phyloP scores from a whole-genome alignment of 2,888 invertebrate genomes.

The Himalopsyche japonica region DNA sequence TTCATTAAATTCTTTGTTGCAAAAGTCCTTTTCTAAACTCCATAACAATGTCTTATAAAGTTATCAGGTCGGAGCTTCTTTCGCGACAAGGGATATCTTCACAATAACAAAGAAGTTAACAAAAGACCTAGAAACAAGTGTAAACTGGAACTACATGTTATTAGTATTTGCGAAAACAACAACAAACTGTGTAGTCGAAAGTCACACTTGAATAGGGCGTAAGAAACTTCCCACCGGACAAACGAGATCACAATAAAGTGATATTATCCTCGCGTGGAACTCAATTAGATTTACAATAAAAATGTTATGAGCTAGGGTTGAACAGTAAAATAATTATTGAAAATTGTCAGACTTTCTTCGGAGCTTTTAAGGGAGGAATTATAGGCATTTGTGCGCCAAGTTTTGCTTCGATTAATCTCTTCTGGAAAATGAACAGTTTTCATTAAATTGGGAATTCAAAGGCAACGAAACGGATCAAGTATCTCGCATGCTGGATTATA shows the following conservation, averaged over 20 bases:
- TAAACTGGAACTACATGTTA: not conserved
- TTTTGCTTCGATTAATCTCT: too few relatives aligned
- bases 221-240: not conserved
- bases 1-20: not conserved
- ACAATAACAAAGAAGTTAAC: not conserved
- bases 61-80: not conserved
- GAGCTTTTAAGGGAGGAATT: too few relatives aligned
- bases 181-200: not conserved
- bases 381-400: too few relatives aligned
- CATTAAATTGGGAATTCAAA: too few relatives aligned
- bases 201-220: not conserved
- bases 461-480: too few relatives aligned
- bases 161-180: not conserved
- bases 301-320: not conserved
- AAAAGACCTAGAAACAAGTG: not conserved
- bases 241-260: not conserved
- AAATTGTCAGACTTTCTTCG: too few relatives aligned
- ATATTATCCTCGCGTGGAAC: not conserved
- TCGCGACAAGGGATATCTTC: not conserved
- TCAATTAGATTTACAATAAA: not conserved
- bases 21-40: not conserved
- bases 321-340: too few relatives aligned
- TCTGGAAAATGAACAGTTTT: too few relatives aligned
- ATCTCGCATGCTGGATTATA: too few relatives aligned
- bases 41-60: slow-evolving; percentile 1